Base-by-base conservation (phyloP, 2,113 vertebrate species). In the Vimba vimba region DNA sequence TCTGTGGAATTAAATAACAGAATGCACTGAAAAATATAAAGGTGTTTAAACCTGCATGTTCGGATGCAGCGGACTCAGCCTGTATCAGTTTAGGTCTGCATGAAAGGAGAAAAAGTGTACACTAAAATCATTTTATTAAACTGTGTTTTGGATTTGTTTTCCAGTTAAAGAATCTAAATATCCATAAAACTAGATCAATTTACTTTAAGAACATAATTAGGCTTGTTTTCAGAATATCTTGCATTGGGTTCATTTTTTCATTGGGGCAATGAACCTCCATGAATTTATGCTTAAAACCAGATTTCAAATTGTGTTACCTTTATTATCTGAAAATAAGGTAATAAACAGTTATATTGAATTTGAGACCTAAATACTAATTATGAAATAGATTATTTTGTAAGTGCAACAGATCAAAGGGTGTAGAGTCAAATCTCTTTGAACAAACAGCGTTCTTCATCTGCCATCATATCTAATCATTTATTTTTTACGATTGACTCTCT, bases 391-490 rank as follows among this genome's bases (percentile, higher is more conserved):
- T n/a, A 3, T 7, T 55, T 82, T 8, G 19, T 19, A n/a, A 55
- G 23, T 59, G 21, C 39, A n/a, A 39, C 3, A 83, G 43, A 33
- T 69, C 9, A 82, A 82, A 68, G 60, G 11, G 39, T 13, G 39
- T n/a, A 4, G 47, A 55, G 43, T 55, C 17, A 19, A 57, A 39
- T 25, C 52, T 36, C 68, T 73, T 73, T 59, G 81, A 83, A 59
- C 66, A 83, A 73, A 83, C 66, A 10, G 66, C 19, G 12, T 57
- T 30, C 47, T 69, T 82, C 21, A n/a, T 68, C 45, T 69, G 64
- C 64, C 27, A 69, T 82, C 80, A 25, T 50, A 36, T 69, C 64
- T 33, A 69, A 69, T 82, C 19, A 36, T 82, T 82, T 50, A 2
- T 13, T 81, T 25, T 57, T 21, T 43, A 43, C 2, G 25, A 68